Conservation (phyloP, 2,888 invertebrate genomes). For the Lypha dubia region DNA sequence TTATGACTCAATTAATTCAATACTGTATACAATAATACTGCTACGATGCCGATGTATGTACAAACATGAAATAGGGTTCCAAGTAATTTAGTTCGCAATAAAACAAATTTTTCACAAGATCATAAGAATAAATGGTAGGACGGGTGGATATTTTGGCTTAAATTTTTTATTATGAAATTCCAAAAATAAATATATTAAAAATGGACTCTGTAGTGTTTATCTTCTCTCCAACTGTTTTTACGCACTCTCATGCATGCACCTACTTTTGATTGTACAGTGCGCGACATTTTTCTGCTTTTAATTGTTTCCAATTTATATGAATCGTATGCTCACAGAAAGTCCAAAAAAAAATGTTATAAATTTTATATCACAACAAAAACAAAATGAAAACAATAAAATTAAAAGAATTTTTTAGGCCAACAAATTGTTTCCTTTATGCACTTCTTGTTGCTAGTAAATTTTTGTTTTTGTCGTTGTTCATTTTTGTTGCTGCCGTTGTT, state of each 20-base stretch:
- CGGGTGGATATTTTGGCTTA: no score
- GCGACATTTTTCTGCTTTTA: conserved; percentile 66
- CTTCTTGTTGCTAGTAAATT: conserved; percentile 22
- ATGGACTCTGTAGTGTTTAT: neutral
- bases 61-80: conserved; percentile 3
- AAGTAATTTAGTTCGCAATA: neutral
- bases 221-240: neutral
- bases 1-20: conserved; percentile 71
- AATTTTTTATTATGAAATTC: no score
- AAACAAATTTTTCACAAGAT: neutral
- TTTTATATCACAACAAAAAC: conserved; percentile 58
- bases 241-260: neutral
- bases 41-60: neutral
- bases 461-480: neutral
- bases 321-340: conserved; percentile 46
- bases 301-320: conserved; percentile 69
- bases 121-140: neutral
- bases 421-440: conserved; percentile 58
- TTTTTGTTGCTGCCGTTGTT: no score
- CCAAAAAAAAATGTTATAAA: conserved; percentile 54
- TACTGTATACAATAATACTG: conserved; percentile 26
- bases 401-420: conserved; percentile 63
- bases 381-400: conserved; percentile 59
- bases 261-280: conserved; percentile 45
- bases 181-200: no score